Base-by-base conservation (phyloP, 1,140 invertebrate genomes). In the Pseudomyrmex sp. region DNA sequence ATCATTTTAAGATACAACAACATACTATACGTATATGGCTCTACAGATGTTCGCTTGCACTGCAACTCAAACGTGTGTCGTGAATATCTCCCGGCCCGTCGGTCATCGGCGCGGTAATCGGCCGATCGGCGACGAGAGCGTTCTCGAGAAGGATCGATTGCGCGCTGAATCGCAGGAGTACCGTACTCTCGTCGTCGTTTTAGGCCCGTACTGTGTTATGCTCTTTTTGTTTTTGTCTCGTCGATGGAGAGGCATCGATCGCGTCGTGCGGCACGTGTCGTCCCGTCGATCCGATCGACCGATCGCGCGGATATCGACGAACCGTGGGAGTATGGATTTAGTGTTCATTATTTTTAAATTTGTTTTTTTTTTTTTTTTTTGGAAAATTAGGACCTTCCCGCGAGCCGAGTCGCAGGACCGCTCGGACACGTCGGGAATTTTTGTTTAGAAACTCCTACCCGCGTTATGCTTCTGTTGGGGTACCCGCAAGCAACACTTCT, bases 11-110 rank as follows among this genome's bases (percentile, higher is more conserved):
- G 93, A 94, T 94, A 94, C 93, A 94, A 93, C 92, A 94, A 94
- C 93, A 93, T 94, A 94, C 92, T 94, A 94, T 94, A 94, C 91
- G 92, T 94, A 94, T 94, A 94, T 94, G 93, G 93, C 93, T 94
- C 93, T 94, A 94, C 93, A 94, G 93, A 94, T 94, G 93, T 94
- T 92, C 93, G 94, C 94, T 94, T 94, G 94, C 94, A 94, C 94
- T 94, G 94, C 92, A 94, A 94, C 93, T 94, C 93, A 94, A 94
- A 93, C 90, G 89, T 93, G 92, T 94, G 93, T 94, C 93, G 91
- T 93, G 90, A 90, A 84, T 87, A 83, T 85, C 70, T 66, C 83
- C 18, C 26, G 68, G 79, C 86, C 84, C 88, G 86, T 73, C 82
- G 69, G 56, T 66, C 83, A 74, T 52, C 68, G 68, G 46, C 61